These are phyloP conservation scores for Acanthurus leucopareius DNA, from an alignment of 2,797 vertebrate genomes.

Conservation along the genomic window DNA sequence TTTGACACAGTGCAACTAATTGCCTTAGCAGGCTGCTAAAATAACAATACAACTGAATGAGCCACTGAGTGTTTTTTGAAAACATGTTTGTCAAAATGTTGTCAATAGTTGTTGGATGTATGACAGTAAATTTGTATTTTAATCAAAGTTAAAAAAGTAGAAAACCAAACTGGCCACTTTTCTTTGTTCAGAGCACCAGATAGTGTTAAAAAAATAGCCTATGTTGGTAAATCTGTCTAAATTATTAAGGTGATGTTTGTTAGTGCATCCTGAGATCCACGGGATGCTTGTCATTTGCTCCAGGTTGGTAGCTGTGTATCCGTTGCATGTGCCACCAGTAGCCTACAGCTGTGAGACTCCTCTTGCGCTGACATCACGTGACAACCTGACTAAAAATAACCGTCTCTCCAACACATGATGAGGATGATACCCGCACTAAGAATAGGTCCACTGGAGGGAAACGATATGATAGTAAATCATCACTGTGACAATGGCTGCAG, in stretches of 20 bases:
- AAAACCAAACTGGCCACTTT: neutral
- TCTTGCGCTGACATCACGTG: conserved; percentile 65
- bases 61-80: neutral
- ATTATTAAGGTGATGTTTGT: neutral
- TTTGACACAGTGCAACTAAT: conserved; percentile 3
- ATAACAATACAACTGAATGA: conserved; percentile 3
- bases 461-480: conserved; percentile 61
- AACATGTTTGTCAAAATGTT: neutral
- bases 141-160: neutral
- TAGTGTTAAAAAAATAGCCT: neutral
- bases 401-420: conserved; percentile 60
- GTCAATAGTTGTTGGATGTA: neutral
- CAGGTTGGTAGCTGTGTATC: conserved; percentile 39
- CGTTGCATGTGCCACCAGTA: conserved; percentile 49
- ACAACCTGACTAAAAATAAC: conserved; percentile 77
- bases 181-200: neutral
- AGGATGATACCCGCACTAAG: conserved; percentile 72
- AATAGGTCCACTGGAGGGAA: conserved; percentile 69
- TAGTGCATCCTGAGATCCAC: neutral
- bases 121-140: neutral
- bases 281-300: conserved; percentile 17
- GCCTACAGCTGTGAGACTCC: conserved; percentile 69
- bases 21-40: neutral
- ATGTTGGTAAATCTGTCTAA: neutral
- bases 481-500: conserved; percentile 37